Percentiles rank a stretch among this genome's conserved stretches.
Conservation (phyloP, 2,888 invertebrate genomes). For the Spicauda simplicius region DNA sequence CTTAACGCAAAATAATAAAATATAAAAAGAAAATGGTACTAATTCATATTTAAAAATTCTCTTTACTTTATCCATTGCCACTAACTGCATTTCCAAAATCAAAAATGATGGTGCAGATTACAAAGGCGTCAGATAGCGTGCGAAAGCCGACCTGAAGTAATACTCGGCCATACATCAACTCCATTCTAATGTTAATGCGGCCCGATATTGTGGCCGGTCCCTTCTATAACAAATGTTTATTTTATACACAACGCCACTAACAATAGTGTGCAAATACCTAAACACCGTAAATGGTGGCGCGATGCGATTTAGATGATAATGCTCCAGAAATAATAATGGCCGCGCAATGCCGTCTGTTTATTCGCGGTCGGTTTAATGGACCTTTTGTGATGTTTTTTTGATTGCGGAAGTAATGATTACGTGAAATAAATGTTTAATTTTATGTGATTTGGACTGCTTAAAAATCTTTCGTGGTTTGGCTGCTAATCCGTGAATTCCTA, state of each 20-base stretch:
- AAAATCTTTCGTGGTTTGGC: too few species aligned
- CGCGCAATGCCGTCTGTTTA: slow-evolving; percentile 68
- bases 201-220: slow-evolving; percentile 77
- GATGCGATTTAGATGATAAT: slow-evolving; percentile 85
- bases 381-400: slow-evolving; percentile 38
- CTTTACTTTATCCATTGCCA: neutral
- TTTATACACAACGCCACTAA: slow-evolving; percentile 85
- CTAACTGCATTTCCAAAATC: slow-evolving; percentile 21
- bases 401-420: neutral
- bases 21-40: too few species aligned
- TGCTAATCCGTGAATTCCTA: too few species aligned
- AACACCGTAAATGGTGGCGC: slow-evolving; percentile 78
- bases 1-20: too few species aligned
- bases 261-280: slow-evolving; percentile 85
- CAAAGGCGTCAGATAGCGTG: slow-evolving; percentile 37
- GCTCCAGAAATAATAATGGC: slow-evolving; percentile 78
- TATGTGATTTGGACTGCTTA: too few species aligned
- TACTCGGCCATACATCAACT: slow-evolving; percentile 77
- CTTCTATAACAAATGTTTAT: slow-evolving; percentile 84
- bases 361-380: slow-evolving; percentile 50
- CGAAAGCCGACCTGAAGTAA: slow-evolving; percentile 49
- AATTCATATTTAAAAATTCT: too few species aligned
- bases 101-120: slow-evolving; percentile 35
- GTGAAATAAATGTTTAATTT: too few species aligned
- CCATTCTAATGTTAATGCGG: slow-evolving; percentile 83